phyloP scores from a whole-genome alignment of 2,113 vertebrate species.

The Corythoichthys intestinalis region DNA sequence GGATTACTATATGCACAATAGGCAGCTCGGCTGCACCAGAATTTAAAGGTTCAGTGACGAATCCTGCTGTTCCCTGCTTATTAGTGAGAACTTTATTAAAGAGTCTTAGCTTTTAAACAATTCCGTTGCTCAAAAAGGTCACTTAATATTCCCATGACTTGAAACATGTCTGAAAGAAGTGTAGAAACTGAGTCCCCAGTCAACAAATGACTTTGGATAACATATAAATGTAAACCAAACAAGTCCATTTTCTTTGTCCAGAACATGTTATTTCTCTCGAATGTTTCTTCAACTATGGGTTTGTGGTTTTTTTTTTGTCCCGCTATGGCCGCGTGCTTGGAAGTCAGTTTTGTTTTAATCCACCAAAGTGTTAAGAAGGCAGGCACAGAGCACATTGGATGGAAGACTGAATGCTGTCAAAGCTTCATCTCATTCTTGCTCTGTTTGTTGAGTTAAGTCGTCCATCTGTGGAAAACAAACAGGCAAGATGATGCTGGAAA shows the following conservation, averaged over 20 bases:
- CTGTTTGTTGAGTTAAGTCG: slow-evolving; percentile 26
- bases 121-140: neutral
- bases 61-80: neutral
- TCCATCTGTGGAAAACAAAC: slow-evolving; percentile 47
- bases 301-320: slow-evolving; percentile 40
- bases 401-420: slow-evolving; percentile 31
- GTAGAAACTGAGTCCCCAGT: neutral
- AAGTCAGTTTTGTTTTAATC: slow-evolving; percentile 44
- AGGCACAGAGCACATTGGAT: slow-evolving; percentile 23
- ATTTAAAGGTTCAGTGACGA: neutral
- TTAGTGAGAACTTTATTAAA: neutral
- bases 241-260: slow-evolving; percentile 32
- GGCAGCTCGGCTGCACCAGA: neutral
- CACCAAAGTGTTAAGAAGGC: slow-evolving; percentile 30
- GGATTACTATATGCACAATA: slow-evolving; percentile 5
- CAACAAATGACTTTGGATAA: slow-evolving; percentile 15
- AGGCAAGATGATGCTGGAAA: slow-evolving; percentile 17
- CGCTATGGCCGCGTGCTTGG: slow-evolving; percentile 28
- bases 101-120: neutral
- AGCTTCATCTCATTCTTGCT: slow-evolving; percentile 38
- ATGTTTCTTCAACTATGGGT: slow-evolving; percentile 10
- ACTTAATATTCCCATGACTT: neutral
- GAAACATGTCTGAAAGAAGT: neutral
- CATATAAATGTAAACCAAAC: slow-evolving; percentile 8
- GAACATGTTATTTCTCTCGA: neutral